Percentiles rank a stretch among this genome's conserved stretches.
Conservation (phyloP, 2,888 invertebrate species). For the Diarsia rubi region DNA sequence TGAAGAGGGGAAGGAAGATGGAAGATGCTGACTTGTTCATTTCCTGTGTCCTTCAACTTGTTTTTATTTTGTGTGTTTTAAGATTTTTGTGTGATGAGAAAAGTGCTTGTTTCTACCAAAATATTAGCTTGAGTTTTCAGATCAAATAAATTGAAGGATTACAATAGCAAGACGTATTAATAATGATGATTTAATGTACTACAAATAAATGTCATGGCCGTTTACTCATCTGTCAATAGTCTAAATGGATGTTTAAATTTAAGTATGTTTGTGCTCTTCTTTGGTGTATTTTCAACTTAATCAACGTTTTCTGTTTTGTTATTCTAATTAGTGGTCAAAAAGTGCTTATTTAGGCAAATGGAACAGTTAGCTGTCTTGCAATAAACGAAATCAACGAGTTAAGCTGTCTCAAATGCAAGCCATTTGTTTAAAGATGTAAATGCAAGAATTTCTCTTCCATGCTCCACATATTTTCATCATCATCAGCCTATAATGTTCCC, state of each 20-base stretch:
- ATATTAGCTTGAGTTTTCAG: too few relatives aligned
- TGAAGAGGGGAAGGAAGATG: constrained; percentile 12
- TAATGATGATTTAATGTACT: neutral
- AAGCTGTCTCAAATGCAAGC: neutral
- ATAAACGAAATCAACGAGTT: neutral
- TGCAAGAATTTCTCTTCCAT: neutral
- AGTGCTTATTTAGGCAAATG: neutral
- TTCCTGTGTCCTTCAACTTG: neutral
- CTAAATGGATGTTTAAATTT: neutral
- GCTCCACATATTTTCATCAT: constrained; percentile 15
- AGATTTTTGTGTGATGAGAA: neutral
- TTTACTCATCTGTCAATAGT: neutral
- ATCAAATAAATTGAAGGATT: too few relatives aligned
- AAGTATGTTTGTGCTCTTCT: neutral
- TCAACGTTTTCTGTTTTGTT: neutral
- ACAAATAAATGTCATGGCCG: neutral
- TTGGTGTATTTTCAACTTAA: neutral
- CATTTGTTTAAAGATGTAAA: neutral
- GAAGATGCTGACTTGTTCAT: constrained; percentile 1
- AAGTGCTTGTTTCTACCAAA: neutral
- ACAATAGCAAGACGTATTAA: too few relatives aligned
- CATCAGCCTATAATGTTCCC: too few relatives aligned
- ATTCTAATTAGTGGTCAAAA: too few relatives aligned
- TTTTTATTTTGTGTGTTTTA: constrained; percentile 4
- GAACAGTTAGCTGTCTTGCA: neutral